phyloP scores from a whole-genome alignment of 2,797 vertebrate species.

The Chelon auratus region DNA sequence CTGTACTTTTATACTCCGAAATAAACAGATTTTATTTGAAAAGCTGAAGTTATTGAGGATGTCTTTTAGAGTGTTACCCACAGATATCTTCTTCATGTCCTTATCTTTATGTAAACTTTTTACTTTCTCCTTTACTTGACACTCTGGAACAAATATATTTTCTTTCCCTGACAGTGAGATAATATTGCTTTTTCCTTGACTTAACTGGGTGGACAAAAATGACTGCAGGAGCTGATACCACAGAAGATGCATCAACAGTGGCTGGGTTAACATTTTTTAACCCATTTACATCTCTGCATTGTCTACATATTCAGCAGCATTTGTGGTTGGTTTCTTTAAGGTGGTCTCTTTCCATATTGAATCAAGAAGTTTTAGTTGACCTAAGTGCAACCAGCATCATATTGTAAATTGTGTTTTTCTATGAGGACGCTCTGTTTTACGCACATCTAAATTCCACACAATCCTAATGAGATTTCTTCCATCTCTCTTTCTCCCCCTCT shows the following conservation, averaged over 20 bases:
- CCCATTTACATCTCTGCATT: no score
- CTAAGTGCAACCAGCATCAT: background rate
- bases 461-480: conserved; percentile 34
- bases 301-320: no score
- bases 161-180: no score
- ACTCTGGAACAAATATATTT: no score
- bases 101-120: no score
- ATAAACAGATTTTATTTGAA: conserved; percentile 1
- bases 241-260: no score
- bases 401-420: background rate
- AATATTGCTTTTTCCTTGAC: no score
- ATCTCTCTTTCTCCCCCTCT: conserved; percentile 35
- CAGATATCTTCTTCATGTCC: background rate
- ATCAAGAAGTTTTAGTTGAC: conserved; percentile 15
- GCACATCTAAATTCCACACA: background rate
- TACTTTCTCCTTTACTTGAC: no score
- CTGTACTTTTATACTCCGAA: background rate
- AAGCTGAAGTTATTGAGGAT: background rate
- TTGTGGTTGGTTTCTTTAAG: no score
- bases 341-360: background rate
- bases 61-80: background rate
- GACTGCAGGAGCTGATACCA: no score
- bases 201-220: no score
- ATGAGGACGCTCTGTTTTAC: background rate
- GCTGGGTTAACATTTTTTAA: no score